phyloP scores from a whole-genome alignment of 2,113 vertebrate genomes.

The Orcinus orca region DNA sequence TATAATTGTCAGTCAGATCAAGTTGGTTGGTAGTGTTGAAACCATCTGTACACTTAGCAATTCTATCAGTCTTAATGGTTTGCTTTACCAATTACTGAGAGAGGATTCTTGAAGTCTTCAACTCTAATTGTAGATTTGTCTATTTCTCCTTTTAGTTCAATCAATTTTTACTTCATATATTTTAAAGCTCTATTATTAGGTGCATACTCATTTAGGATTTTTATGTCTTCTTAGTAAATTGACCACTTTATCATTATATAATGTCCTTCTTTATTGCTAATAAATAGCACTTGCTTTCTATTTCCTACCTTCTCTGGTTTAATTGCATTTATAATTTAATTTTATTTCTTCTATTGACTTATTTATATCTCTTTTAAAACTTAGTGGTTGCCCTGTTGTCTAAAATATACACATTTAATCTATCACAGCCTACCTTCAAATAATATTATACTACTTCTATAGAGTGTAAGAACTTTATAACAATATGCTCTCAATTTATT shows the following conservation, averaged over 20 bases:
- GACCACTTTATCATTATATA: neutral
- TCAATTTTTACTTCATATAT: neutral
- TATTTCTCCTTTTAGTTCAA: neutral
- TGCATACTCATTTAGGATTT: neutral
- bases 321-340: neutral
- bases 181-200: neutral
- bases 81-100: neutral
- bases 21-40: neutral
- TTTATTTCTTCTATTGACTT: neutral
- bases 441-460: neutral
- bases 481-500: neutral
- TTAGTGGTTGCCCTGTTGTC: neutral
- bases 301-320: neutral
- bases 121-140: neutral
- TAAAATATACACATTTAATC: neutral
- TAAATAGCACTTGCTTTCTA: neutral
- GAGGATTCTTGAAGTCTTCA: neutral
- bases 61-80: neutral
- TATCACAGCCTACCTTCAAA: neutral
- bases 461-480: neutral
- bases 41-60: neutral
- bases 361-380: neutral
- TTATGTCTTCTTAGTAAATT: neutral
- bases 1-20: neutral
- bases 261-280: neutral